Conservation (phyloP, 35 echinoderm and acorn worm species). For the Diadema setosum region DNA sequence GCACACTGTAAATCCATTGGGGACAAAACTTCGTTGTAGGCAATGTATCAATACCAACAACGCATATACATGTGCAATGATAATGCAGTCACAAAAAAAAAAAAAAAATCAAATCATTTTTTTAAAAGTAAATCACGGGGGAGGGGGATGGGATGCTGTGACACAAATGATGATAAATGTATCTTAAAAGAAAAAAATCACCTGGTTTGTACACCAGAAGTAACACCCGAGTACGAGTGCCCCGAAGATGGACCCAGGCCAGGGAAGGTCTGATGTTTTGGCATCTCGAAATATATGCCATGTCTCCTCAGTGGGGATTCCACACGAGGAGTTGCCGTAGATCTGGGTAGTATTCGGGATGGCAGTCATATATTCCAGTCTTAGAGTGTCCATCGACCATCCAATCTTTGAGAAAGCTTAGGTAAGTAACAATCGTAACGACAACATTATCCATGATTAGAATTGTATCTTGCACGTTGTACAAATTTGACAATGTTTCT, state of each 20-base stretch:
- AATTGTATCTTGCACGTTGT: no score
- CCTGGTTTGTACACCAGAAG: slow-evolving; percentile 98
- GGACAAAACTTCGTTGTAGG: no score
- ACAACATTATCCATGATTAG: no score
- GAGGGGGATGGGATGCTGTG: not conserved
- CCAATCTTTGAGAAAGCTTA: slow-evolving; percentile 47
- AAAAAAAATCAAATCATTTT: not conserved
- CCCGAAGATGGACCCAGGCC: slow-evolving; percentile 93
- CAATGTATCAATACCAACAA: not conserved
- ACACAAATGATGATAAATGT: not conserved
- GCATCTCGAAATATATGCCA: slow-evolving; percentile 92
- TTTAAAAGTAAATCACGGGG: not conserved
- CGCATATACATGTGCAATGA: no score
- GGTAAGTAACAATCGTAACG: no score
- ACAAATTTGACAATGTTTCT: no score
- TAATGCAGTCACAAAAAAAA: not conserved
- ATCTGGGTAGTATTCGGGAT: slow-evolving; percentile 48
- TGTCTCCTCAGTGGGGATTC: slow-evolving; percentile 56
- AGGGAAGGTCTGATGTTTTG: slow-evolving; percentile 56
- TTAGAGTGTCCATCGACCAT: slow-evolving; percentile 27
- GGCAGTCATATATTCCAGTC: slow-evolving; percentile 27
- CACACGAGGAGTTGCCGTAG: slow-evolving; percentile 69
- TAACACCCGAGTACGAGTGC: slow-evolving; percentile 74
- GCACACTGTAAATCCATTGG: no score
- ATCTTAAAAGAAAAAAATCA: not conserved